Evolutionary conservation across 2,888 invertebrate genomes (phyloP).

Genomic region (Caradrina clavipalpis): DNA sequence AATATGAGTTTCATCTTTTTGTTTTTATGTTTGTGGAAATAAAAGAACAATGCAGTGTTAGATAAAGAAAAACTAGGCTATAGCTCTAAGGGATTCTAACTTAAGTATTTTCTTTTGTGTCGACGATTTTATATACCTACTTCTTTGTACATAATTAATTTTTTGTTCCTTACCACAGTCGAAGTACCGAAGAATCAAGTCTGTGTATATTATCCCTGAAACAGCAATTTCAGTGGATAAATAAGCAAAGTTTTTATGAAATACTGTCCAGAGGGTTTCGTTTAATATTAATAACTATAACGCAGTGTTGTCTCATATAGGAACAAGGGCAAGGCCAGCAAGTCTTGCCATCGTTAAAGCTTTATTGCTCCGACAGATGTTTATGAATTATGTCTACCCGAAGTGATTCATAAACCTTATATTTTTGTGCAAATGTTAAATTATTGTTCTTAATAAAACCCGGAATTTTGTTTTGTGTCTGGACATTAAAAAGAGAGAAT

Average conservation of each 20-base stretch:
- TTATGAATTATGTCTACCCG: slow-evolving; percentile 80
- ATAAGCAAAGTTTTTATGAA: slow-evolving; percentile 36
- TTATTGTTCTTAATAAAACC: slow-evolving; percentile 66
- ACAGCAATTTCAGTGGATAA: background rate
- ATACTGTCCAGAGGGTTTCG: slow-evolving; percentile 28
- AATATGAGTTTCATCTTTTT: slow-evolving; percentile 51
- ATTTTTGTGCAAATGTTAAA: slow-evolving; percentile 70
- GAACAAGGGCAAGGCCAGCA: slow-evolving; percentile 63
- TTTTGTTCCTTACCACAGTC: background rate
- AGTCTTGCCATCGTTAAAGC: slow-evolving; percentile 79
- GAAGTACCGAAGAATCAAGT: slow-evolving; percentile 1
- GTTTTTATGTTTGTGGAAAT: slow-evolving; percentile 44
- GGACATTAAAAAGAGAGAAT: slow-evolving; percentile 40
- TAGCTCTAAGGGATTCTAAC: slow-evolving; percentile 11
- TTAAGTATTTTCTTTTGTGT: slow-evolving; percentile 26
- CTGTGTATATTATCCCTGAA: background rate
- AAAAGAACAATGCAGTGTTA: slow-evolving; percentile 37
- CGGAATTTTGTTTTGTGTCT: slow-evolving; percentile 44
- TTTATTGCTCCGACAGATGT: slow-evolving; percentile 82
- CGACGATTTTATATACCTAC: slow-evolving; percentile 21
- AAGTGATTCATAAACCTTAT: slow-evolving; percentile 75
- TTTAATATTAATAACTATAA: slow-evolving; percentile 54
- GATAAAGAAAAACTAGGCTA: slow-evolving; percentile 15
- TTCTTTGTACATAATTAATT: slow-evolving; percentile 10
- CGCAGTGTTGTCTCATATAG: slow-evolving; percentile 55